Evolutionary conservation across 2,888 invertebrate genomes (phyloP), one percentile per base, ranked within the genome.

Genomic region (Acrobasis suavella): DNA sequence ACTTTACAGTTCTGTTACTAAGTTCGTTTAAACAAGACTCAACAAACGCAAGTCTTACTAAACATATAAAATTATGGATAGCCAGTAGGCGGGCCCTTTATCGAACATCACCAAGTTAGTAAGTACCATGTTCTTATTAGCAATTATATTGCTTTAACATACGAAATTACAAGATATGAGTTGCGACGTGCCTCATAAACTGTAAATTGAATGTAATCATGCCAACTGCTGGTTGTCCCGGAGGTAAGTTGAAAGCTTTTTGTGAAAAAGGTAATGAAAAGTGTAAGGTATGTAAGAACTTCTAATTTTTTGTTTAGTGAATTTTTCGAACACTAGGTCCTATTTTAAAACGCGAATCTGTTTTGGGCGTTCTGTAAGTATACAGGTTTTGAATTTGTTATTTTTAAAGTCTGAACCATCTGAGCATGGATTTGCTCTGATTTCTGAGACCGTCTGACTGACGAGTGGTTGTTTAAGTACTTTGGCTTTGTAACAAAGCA

Each of bases 91-190:
- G 56, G 56, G 38, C 56, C 17, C 42, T 56, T 56, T 56, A 56
- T 56, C 56, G 56, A 42, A 22, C 17, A 56, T 56, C 56, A 56
- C 56, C 42, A 42, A 46, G 56, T 56, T 56, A 56, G 22, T 56
- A 56, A 56, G 56, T 39, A 56, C 56, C 2, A 46, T 42, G 17
- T 10, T 14, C 56, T 56, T 56, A 56, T 56, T 56, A 56, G 56
- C 56, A 56, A 56, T 56, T 56, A 56, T 56, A 56, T 56, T 56
- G 56, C 42, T 42, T 56, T 46, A 56, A 46, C 56, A 56, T 56
- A 56, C 10, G 56, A 56, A 56, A 56, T 56, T 56, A 56, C 56
- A 42, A 56, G 56, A 52, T 52, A n/a, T 22, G 56, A 56, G 42
- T 56, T 22, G 56, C 42, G 42, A 56, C 42, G 56, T 56, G 56